These are phyloP conservation scores for Nannospalax galili DNA, from an alignment of 2,113 vertebrate species.

Conservation along the genomic window DNA sequence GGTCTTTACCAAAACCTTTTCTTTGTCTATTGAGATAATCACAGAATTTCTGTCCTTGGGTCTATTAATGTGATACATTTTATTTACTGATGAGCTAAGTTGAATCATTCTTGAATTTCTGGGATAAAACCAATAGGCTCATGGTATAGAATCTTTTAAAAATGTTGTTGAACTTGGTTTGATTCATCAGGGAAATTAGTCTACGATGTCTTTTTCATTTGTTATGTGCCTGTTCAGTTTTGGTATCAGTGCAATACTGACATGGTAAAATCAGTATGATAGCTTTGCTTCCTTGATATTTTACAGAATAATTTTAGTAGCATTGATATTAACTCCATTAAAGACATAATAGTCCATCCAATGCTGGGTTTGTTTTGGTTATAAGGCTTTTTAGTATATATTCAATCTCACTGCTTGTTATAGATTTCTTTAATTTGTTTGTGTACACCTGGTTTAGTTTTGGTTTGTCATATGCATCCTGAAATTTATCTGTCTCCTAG, in stretches of 20 bases:
- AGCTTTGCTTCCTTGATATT: background rate
- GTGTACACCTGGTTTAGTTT: background rate
- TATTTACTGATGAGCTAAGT: background rate
- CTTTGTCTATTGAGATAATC: background rate
- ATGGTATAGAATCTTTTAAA: background rate
- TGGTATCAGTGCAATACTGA: too few relatives aligned
- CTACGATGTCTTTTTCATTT: too few relatives aligned
- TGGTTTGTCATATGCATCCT: background rate
- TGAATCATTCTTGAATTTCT: background rate
- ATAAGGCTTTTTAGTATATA: background rate
- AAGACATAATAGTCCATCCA: background rate
- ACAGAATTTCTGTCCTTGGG: background rate
- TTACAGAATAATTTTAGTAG: too few relatives aligned
- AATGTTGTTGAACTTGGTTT: background rate
- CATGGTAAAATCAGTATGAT: too few relatives aligned
- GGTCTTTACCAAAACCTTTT: too few relatives aligned
- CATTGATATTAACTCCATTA: background rate
- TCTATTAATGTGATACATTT: background rate
- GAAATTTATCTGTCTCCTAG: background rate
- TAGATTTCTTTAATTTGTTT: background rate
- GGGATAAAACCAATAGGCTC: background rate
- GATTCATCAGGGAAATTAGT: too few relatives aligned
- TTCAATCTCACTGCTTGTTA: background rate
- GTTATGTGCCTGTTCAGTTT: too few relatives aligned
- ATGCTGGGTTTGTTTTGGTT: background rate